Evolutionary conservation across 2,113 vertebrate species (phyloP).

Genomic region (Vombatus ursinus): DNA sequence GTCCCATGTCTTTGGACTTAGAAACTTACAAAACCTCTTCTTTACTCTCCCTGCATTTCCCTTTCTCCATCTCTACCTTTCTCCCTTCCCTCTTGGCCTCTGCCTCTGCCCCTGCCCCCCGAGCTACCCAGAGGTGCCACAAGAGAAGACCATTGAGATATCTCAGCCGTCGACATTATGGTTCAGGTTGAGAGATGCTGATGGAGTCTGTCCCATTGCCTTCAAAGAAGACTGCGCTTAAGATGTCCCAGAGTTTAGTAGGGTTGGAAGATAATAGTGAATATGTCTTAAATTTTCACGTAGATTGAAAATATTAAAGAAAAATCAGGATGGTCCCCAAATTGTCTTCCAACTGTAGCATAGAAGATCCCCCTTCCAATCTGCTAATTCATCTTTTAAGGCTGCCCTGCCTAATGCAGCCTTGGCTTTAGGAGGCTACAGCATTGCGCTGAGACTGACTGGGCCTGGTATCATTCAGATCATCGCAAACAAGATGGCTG

Average conservation of each 20-base stretch:
- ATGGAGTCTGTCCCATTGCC: not conserved
- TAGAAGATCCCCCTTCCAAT: not conserved
- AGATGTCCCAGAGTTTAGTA: not conserved
- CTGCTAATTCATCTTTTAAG: not conserved
- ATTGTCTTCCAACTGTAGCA: not conserved
- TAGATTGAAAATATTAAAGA: not conserved
- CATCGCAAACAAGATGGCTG: conserved; percentile 10
- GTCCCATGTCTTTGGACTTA: not conserved
- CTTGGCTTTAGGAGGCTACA: not conserved
- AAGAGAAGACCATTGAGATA: not conserved
- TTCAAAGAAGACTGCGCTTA: not conserved
- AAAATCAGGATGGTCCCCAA: not conserved
- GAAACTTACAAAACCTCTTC: not conserved
- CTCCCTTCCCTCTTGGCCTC: not conserved
- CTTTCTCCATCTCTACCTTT: not conserved
- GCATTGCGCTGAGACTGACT: not conserved
- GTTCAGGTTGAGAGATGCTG: not conserved
- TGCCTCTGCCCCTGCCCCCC: not conserved
- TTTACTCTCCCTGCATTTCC: not conserved
- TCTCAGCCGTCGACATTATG: not conserved
- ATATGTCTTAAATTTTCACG: not conserved
- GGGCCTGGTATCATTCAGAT: conserved; percentile 23
- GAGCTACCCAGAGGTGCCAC: not conserved
- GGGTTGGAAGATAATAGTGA: not conserved
- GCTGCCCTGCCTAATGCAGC: accelerated